Evolutionary conservation across 2,888 invertebrate genomes (phyloP), one percentile per base, ranked within the genome.

Genomic region (Peribatodes rhomboidaria): DNA sequence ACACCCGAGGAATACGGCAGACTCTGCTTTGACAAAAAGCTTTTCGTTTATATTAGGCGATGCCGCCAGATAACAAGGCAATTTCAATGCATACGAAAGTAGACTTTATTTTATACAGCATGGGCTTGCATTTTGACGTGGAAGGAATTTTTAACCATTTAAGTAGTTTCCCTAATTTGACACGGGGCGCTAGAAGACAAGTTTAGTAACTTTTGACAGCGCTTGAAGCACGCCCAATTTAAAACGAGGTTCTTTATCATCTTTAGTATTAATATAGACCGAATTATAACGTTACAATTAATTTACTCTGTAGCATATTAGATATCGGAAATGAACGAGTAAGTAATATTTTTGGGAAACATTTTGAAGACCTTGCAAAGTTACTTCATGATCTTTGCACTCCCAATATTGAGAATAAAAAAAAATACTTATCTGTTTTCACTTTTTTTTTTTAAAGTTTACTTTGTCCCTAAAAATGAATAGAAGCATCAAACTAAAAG

Each of bases 111-210:
- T 0, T 18, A 42, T 18, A 16, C 10, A 16, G 42, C 9, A 57
- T 62, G 13, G 39, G 68, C 57, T 56, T 60, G 22, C 18, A 50
- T 44, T 64, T 57, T 58, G 37, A 52, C 14, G 35, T 42, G 14
- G 9, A 11, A 22, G 20, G 14, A 69, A 52, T 14, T 75, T 77
- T 76, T 81, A 79, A 39, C 77, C 81, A 85, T 86, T 86, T 84
- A 85, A 86, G 78, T 80, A 84, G 89, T 90, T 90, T 88, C 87
- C 81, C 79, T 84, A 88, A 88, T 89, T 87, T 85, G 85, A 87
- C 89, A 86, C 86, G 81, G 81, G 52, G 81, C 82, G 83, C 82
- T 85, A 78, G 84, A 77, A 80, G 77, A 78, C 84, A 79, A 79
- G 79, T 80, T 82, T 81, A 79, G 74, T 78, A 82, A 83, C 80